These are phyloP conservation scores for Choristoneura fumiferana DNA, from an alignment of 1,140 invertebrate species.

Conservation along the genomic window DNA sequence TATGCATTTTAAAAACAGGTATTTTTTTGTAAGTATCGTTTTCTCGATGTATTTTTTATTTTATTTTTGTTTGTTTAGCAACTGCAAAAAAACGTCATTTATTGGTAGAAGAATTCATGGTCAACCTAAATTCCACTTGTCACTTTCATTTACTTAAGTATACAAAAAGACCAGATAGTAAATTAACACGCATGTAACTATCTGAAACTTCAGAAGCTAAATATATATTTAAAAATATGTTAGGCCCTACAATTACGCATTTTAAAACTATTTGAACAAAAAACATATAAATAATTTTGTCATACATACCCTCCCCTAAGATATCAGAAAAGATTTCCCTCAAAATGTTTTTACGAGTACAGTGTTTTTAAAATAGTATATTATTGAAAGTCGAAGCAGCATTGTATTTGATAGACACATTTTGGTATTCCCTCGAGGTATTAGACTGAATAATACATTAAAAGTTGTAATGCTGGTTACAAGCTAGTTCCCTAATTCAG, in stretches of 20 bases:
- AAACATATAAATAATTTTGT: conserved; percentile 28
- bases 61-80: too few relatives aligned
- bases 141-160: too few relatives aligned
- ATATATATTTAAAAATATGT: conserved; percentile 6
- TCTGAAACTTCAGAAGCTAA: neutral
- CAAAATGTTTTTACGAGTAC: conserved; percentile 37
- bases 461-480: too few relatives aligned
- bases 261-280: conserved; percentile 19
- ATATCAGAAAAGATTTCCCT: conserved; percentile 48
- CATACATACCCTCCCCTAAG: conserved; percentile 35
- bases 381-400: conserved; percentile 21
- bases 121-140: neutral
- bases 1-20: too few relatives aligned
- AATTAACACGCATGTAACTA: neutral
- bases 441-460: conserved; percentile 25
- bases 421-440: conserved; percentile 32
- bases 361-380: conserved; percentile 26
- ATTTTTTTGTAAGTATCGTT: too few relatives aligned
- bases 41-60: too few relatives aligned
- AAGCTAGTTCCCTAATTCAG: conserved; percentile 19
- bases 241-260: conserved; percentile 15
- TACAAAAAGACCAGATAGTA: neutral
- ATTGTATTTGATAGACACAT: conserved; percentile 32
- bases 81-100: too few relatives aligned
- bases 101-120: too few relatives aligned